Base-by-base conservation (phyloP, 2,797 vertebrate genomes). In the Liparis tanakae region DNA sequence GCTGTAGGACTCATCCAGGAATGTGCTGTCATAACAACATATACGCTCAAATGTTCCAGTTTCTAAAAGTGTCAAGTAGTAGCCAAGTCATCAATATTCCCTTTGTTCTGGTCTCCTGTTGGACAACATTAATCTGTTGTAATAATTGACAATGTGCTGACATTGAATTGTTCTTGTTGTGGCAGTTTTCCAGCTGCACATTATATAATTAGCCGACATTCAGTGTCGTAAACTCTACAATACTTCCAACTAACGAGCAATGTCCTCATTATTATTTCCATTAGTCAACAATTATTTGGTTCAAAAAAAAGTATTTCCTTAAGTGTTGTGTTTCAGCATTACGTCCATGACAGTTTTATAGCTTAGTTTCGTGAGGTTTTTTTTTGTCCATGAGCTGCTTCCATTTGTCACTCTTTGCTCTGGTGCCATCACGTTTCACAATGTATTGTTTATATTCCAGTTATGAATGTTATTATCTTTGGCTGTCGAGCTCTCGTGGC, bases 301-400 rank as follows among this genome's bases (percentile, higher is more conserved):
- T n/a, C 34, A 58, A 5, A 20, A 76, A 51, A 30, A 57, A 18
- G 1, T 34, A 7, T 43, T 33, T 10, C 7, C 6, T 48, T 12
- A 37, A 39, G 8, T 6, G 25, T 30, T 30, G 25, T 30, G 70
- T 83, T 80, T 77, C 85, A 87, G 75, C 18, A 80, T 59, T 44
- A 14, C 76, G 70, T 50, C 41, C 18, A 9, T 76, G 72, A 90
- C 79, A 70, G 81, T 82, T 84, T 81, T 67, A 75, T 84, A 89
- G 84, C 88, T 90, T 88, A 82, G 50, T 81, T 73, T 67, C 68
- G 17, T 74, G 70, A 78, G 57, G 50, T 20, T 39, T 18, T 46
- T 81, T 70, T 72, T 25, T 65, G 61, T 89, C 85, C 82, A 77
- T 85, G 89, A 91, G 85, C 86, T 83, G 76, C 20, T 74, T 76